Conservation (phyloP, 2,797 vertebrate species). For the Falco peregrinus region DNA sequence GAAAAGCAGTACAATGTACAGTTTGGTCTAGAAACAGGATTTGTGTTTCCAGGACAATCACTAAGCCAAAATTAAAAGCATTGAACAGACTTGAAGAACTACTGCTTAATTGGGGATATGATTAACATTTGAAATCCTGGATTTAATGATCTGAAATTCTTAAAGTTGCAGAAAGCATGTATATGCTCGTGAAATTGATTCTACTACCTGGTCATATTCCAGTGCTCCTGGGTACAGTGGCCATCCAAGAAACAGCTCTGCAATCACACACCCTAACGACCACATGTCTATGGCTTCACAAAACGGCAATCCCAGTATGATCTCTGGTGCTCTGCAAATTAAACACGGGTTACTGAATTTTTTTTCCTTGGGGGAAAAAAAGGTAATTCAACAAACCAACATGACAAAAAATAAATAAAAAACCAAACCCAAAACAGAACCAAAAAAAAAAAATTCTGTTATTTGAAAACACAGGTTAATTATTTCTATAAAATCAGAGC, state of each 20-base stretch:
- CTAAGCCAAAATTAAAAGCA: slow-evolving; percentile 2
- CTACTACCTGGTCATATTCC: slow-evolving; percentile 97
- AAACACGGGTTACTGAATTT: slow-evolving; percentile 42
- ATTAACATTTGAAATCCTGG: not conserved
- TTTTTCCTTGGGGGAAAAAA: not conserved
- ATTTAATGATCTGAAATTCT: not conserved
- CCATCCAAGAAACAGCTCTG: slow-evolving; percentile 99
- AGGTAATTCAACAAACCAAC: slow-evolving; percentile 30
- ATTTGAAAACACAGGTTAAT: not conserved
- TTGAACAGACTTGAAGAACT: not conserved
- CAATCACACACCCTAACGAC: slow-evolving; percentile 98
- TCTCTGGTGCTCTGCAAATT: slow-evolving; percentile 96
- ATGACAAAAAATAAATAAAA: not conserved
- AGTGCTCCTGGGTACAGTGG: slow-evolving; percentile 97
- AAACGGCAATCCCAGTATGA: slow-evolving; percentile 99
- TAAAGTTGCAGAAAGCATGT: not conserved
- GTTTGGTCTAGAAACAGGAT: not conserved
- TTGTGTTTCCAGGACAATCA: not conserved
- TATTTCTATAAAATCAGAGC: not conserved
- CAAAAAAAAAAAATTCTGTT: not conserved
- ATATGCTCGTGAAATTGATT: slow-evolving; percentile 19
- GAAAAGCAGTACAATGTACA: not conserved
- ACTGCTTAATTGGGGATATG: not conserved
- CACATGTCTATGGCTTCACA: slow-evolving; percentile 99
- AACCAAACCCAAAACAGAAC: not conserved